These are phyloP conservation scores for Sciaenops ocellatus DNA, from an alignment of 2,797 vertebrate species.

Conservation along the genomic window DNA sequence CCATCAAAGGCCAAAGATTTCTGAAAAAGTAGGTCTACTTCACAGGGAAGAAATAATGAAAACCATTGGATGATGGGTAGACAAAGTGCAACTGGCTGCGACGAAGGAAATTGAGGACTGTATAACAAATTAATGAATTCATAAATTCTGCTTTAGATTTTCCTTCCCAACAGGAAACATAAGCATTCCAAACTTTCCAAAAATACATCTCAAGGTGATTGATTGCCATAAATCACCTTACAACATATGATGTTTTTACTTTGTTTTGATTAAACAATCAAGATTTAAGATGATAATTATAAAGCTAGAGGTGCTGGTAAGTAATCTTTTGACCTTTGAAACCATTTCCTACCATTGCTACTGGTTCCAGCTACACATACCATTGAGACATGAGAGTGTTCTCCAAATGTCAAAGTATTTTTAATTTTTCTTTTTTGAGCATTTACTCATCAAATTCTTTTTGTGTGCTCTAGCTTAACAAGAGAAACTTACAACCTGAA, in stretches of 20 bases:
- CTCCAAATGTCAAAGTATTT: too few species aligned
- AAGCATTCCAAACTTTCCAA: too few species aligned
- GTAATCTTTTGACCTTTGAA: too few species aligned
- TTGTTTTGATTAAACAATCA: not conserved
- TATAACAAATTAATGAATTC: not conserved
- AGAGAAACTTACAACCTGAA: not conserved
- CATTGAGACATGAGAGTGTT: too few species aligned
- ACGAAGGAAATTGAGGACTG: not conserved
- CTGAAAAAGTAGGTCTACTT: conserved; percentile 23
- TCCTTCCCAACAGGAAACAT: not conserved
- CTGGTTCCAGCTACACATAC: too few species aligned
- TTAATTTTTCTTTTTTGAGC: too few species aligned
- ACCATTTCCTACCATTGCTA: too few species aligned
- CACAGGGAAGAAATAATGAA: not conserved
- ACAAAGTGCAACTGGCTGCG: not conserved
- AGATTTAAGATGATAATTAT: too few species aligned
- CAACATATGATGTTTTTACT: not conserved
- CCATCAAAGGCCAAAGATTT: conserved; percentile 13
- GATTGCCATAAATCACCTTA: too few species aligned
- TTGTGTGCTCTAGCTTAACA: not conserved
- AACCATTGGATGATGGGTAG: not conserved
- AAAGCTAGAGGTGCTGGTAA: too few species aligned
- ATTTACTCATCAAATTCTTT: not conserved
- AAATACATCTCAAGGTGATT: too few species aligned
- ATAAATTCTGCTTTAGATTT: not conserved